Evolutionary conservation across 2,797 vertebrate genomes (phyloP).

Genomic region (Psittacula echo): DNA sequence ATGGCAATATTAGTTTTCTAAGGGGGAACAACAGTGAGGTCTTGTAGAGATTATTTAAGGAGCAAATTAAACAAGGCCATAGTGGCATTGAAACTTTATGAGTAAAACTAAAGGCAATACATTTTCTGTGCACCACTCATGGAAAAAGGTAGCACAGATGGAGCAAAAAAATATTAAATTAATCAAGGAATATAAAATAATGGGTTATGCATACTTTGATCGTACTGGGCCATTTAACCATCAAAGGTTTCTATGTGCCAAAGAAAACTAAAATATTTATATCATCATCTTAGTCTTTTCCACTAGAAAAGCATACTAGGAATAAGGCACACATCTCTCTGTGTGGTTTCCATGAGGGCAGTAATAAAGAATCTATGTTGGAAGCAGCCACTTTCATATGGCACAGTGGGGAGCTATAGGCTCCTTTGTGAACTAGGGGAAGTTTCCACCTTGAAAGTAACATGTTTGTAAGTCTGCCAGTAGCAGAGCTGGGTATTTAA

Average conservation of each 20-base stretch:
- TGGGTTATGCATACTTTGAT: not conserved
- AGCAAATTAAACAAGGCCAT: not conserved
- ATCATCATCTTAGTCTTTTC: not conserved
- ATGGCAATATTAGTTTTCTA: not conserved
- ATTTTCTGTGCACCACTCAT: not conserved
- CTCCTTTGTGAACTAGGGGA: not conserved
- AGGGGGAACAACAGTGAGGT: not conserved
- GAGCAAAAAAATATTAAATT: not conserved
- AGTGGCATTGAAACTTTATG: not conserved
- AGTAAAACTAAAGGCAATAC: not conserved
- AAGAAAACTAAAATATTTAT: not conserved
- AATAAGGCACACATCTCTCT: not conserved
- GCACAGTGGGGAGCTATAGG: not conserved
- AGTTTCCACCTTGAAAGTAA: not conserved
- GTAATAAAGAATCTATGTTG: not conserved
- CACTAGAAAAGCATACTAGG: not conserved
- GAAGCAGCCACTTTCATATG: not conserved
- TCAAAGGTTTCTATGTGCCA: not conserved
- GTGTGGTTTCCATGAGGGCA: not conserved
- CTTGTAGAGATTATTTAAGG: not conserved
- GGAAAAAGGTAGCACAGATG: not conserved
- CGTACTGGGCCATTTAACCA: not conserved
- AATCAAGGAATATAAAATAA: not conserved
- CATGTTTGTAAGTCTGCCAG: not conserved
- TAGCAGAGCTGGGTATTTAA: not conserved